Conservation (phyloP, 2,113 vertebrate genomes). For the Irena cyanogastra region DNA sequence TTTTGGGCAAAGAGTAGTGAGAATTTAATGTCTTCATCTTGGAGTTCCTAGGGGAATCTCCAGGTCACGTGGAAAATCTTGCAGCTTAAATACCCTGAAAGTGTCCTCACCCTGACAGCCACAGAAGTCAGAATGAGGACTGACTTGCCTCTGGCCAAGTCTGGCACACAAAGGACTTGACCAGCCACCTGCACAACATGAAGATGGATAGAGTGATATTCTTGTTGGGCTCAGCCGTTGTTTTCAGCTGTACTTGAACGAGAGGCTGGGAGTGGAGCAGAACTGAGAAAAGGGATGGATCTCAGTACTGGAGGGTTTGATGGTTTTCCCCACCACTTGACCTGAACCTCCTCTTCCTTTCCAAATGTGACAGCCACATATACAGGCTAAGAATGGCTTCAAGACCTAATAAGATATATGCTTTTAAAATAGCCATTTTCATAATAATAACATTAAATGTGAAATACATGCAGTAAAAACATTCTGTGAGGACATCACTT, state of each 20-base stretch:
- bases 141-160: neutral
- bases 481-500: neutral
- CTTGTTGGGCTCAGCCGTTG: neutral
- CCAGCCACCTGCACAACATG: neutral
- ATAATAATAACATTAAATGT: neutral
- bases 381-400: neutral
- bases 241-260: neutral
- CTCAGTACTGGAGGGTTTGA: neutral
- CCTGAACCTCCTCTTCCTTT: neutral
- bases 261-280: rapidly evolving
- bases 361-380: neutral
- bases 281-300: neutral
- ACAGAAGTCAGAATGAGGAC: neutral
- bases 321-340: neutral
- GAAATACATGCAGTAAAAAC: neutral
- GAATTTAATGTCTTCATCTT: neutral
- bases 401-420: neutral
- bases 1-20: neutral
- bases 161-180: neutral
- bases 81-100: neutral
- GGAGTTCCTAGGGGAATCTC: neutral
- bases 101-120: neutral
- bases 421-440: neutral
- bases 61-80: neutral
- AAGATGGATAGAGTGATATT: neutral